Conservation (phyloP, 2,888 invertebrate genomes). For the Idaea dimidiata region DNA sequence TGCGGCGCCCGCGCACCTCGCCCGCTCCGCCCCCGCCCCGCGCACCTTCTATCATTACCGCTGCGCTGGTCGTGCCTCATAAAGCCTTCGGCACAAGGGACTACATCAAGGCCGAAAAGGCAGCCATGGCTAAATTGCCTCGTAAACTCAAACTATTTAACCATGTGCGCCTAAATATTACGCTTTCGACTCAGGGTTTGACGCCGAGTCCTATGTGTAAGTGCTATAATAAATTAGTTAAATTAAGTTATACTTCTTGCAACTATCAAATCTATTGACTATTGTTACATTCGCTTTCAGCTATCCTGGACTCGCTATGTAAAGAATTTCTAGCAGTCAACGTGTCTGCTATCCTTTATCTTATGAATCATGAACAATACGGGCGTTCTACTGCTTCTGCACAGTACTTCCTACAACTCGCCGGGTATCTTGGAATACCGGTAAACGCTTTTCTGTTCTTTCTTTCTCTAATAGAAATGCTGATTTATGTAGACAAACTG, state of each 20-base stretch:
- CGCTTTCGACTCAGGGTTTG: slow-evolving; percentile 85
- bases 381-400: slow-evolving; percentile 96
- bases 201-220: slow-evolving; percentile 89
- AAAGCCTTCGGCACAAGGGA: slow-evolving; percentile 88
- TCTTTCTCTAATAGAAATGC: background rate
- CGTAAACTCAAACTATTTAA: slow-evolving; percentile 86
- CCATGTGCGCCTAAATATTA: slow-evolving; percentile 85
- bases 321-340: slow-evolving; percentile 93
- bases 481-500: slow-evolving; percentile 8
- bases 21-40: slow-evolving; percentile 71
- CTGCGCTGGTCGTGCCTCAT: slow-evolving; percentile 89
- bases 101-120: slow-evolving; percentile 86
- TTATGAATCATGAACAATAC: slow-evolving; percentile 97
- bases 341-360: slow-evolving; percentile 94
- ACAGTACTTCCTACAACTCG: slow-evolving; percentile 95
- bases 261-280: slow-evolving; percentile 35
- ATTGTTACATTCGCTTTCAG: slow-evolving; percentile 78
- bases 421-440: slow-evolving; percentile 96
- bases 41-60: slow-evolving; percentile 77
- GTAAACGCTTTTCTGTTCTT: slow-evolving; percentile 65
- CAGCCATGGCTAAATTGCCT: slow-evolving; percentile 83
- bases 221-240: slow-evolving; percentile 40
- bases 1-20: slow-evolving; percentile 66
- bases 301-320: slow-evolving; percentile 92
- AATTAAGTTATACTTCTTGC: slow-evolving; percentile 23